These are phyloP conservation scores for Takifugu flavidus DNA, from an alignment of 2,113 vertebrate species.

Conservation along the genomic window DNA sequence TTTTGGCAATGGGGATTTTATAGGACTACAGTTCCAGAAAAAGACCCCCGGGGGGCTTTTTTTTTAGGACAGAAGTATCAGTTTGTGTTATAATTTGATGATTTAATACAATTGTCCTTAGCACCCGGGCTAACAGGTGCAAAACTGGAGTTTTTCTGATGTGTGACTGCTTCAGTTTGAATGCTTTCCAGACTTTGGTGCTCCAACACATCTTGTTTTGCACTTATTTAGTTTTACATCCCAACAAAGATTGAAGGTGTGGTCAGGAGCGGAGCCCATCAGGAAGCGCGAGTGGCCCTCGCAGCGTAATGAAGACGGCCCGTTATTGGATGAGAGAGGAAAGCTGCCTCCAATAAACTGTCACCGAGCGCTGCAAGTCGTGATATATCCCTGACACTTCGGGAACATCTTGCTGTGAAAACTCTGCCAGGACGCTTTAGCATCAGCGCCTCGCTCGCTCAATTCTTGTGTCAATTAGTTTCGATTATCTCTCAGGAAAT, in stretches of 20 bases:
- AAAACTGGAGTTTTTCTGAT: not conserved
- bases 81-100: too few species aligned
- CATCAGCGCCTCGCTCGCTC: slow-evolving; percentile 33
- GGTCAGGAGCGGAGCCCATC: not conserved
- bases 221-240: too few species aligned
- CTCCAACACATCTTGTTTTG: too few species aligned
- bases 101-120: slow-evolving; percentile 2
- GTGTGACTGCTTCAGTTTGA: too few species aligned
- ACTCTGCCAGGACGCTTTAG: slow-evolving; percentile 41
- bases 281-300: slow-evolving; percentile 11
- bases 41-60: too few species aligned
- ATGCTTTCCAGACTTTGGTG: too few species aligned
- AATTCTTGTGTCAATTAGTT: slow-evolving; percentile 60
- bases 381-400: slow-evolving; percentile 25
- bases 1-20: not conserved
- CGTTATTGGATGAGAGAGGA: slow-evolving; percentile 19
- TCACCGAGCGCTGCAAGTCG: slow-evolving; percentile 10
- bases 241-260: not conserved
- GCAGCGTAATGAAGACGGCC: not conserved
- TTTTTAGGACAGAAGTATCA: too few species aligned
- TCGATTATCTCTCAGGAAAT: slow-evolving; percentile 59
- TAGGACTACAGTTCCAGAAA: too few species aligned
- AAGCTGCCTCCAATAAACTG: not conserved
- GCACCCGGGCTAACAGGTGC: slow-evolving; percentile 7
- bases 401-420: slow-evolving; percentile 21